Percentiles rank a stretch among this genome's conserved stretches.
These are phyloP conservation scores for Euwallacea fornicatus DNA, from an alignment of 1,140 invertebrate species.

Conservation along the genomic window DNA sequence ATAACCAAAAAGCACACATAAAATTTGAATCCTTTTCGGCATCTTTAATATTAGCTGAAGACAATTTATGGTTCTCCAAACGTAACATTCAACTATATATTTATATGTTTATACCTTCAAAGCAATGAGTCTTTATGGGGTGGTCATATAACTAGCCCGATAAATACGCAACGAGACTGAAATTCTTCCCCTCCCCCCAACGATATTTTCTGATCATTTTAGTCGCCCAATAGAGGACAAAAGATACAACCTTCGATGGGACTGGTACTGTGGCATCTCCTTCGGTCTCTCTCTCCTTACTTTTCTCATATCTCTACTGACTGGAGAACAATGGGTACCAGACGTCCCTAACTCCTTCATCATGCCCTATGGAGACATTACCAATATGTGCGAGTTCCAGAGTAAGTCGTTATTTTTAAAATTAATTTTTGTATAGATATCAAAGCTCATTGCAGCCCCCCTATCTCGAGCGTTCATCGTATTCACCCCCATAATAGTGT, in stretches of 20 bases:
- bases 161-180: background rate
- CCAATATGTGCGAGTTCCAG: conserved; percentile 28
- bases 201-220: conserved; percentile 13
- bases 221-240: conserved; percentile 21
- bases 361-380: conserved; percentile 17
- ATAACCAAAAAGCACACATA: no score
- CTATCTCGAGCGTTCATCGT: conserved; percentile 7
- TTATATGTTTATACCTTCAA: no score
- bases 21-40: no score
- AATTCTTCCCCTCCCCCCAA: background rate
- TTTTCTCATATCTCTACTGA: conserved; percentile 17
- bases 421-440: background rate
- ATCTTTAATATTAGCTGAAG: no score
- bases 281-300: conserved; percentile 23
- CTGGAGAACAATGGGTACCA: conserved; percentile 26
- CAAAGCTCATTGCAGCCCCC: conserved; percentile 4
- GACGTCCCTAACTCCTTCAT: conserved; percentile 36
- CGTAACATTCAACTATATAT: no score
- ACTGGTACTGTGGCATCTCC: conserved; percentile 27
- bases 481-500: conserved; percentile 12
- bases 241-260: conserved; percentile 14
- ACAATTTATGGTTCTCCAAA: no score
- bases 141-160: no score
- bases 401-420: conserved; percentile 27
- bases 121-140: no score